Evolutionary conservation across 2,113 vertebrate species (phyloP), one percentile per base, ranked within the genome.

Genomic region (Excalfactoria chinensis): DNA sequence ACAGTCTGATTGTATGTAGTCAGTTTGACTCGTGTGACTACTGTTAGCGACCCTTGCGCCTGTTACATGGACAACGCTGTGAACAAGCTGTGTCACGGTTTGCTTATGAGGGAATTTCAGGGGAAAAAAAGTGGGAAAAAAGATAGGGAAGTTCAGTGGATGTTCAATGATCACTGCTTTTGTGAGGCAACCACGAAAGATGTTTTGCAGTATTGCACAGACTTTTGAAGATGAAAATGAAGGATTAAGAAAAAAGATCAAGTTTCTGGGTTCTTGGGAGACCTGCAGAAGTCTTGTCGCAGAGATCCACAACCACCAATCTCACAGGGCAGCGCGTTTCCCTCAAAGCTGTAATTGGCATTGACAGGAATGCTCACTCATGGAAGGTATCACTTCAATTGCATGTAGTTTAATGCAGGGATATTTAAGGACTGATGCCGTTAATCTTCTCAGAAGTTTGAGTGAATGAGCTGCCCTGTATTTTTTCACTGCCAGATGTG

Each of bases 301-400:
- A 0, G 8, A 1, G 20, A 20, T 53, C 26, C 3, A 2, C 7
- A 43, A 59, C 32, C 23, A 26, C 0, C 43, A 11, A 17, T 56
- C 35, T 10, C 15, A 4, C 4, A 9, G n/a, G 10, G 59, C 19
- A 5, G 9, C 8, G 5, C 51, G 22, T 51, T 56, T 58, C 22
- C 46, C n/a, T 59, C 55, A n/a, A 30, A 58, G 60, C 25, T n/a
- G 35, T 53, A 63, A 19, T 48, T 10, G 56, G 6, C 0, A 1
- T 17, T 37, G 34, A 13, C 62, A 44, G 32, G 51, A 53, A 30
- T 10, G 44, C 49, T 49, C 32, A 13, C 63, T 43, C 5, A 20
- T 12, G 34, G 48, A 68, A 60, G n/a, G 25, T 5, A 13, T 7
- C 12, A 11, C 13, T 32, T 68, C 53, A 20, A 10, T 64, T 69